Evolutionary conservation across 2,113 vertebrate species (phyloP).

Genomic region (Xiphias gladius): DNA sequence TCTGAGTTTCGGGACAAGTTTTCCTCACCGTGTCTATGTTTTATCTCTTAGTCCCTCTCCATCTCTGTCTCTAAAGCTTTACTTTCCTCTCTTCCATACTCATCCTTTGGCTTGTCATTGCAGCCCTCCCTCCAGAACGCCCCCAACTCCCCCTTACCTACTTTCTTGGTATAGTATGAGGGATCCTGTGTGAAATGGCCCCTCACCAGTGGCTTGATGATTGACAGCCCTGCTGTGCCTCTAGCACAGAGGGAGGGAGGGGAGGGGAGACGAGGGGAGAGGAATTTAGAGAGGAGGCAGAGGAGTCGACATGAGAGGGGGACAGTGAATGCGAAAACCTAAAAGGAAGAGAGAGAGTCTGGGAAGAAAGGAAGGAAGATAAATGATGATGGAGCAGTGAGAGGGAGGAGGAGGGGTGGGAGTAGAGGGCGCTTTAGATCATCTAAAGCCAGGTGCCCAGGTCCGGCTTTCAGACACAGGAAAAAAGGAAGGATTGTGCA

Average conservation of each 20-base stretch:
- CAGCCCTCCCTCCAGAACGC: constrained; percentile 16
- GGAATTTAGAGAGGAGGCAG: constrained; percentile 42
- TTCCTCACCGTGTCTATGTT: not conserved
- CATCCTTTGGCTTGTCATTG: constrained; percentile 56
- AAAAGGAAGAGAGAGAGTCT: constrained; percentile 33
- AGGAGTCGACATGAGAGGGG: constrained; percentile 35
- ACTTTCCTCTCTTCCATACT: constrained; percentile 37
- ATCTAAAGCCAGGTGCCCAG: constrained; percentile 62
- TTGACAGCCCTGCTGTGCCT: constrained; percentile 66
- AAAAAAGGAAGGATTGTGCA: constrained; percentile 19
- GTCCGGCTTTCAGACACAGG: constrained; percentile 34
- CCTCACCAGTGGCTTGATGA: constrained; percentile 64
- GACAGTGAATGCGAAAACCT: constrained; percentile 12
- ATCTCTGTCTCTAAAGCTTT: constrained; percentile 4
- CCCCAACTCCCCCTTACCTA: constrained; percentile 2
- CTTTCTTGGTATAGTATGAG: constrained; percentile 54
- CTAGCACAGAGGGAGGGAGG: constrained; percentile 5
- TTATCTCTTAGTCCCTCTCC: constrained; percentile 16
- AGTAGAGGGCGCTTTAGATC: constrained; percentile 53
- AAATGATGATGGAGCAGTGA: constrained; percentile 60
- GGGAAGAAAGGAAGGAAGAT: constrained; percentile 51
- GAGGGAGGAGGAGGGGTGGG: constrained; percentile 24
- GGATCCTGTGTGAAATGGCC: constrained; percentile 69
- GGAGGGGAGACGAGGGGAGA: not conserved
- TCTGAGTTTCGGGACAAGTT: not conserved